Evolutionary conservation across 2,113 vertebrate genomes (phyloP).

Genomic region (Centropristis striata): DNA sequence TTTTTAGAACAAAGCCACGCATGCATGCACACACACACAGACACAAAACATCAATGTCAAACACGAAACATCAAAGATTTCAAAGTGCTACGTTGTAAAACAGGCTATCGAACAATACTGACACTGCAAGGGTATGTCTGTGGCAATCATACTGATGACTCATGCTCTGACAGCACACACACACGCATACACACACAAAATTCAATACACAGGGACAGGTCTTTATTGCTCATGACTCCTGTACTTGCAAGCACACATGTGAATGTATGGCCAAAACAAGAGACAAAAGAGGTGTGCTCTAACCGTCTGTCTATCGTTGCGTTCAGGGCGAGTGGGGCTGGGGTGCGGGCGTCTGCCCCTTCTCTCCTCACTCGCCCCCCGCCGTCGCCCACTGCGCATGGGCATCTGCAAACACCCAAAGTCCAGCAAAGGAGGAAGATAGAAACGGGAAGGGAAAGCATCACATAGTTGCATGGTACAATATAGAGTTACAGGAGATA

Average conservation of each 20-base stretch:
- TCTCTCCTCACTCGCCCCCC: constrained; percentile 87
- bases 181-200: constrained; percentile 29
- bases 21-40: constrained; percentile 11
- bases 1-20: constrained; percentile 72
- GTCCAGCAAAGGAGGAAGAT: constrained; percentile 26
- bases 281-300: constrained; percentile 53
- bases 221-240: constrained; percentile 39
- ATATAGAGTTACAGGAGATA: neutral
- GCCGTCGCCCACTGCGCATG: constrained; percentile 90
- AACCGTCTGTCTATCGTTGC: constrained; percentile 85
- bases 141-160: constrained; percentile 65
- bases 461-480: constrained; percentile 13
- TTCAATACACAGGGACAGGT: constrained; percentile 34
- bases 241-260: constrained; percentile 24
- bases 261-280: constrained; percentile 21
- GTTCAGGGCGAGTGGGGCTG: constrained; percentile 84
- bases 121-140: constrained; percentile 60
- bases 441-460: constrained; percentile 8
- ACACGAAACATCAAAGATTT: constrained; percentile 61
- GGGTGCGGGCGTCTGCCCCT: constrained; percentile 86
- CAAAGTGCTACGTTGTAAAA: constrained; percentile 48
- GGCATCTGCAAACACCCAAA: constrained; percentile 83
- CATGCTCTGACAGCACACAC: constrained; percentile 60
- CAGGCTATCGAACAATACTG: constrained; percentile 48
- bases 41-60: constrained; percentile 34